phyloP scores from a whole-genome alignment of 2,888 invertebrate genomes.

The Rosalia funebris region DNA sequence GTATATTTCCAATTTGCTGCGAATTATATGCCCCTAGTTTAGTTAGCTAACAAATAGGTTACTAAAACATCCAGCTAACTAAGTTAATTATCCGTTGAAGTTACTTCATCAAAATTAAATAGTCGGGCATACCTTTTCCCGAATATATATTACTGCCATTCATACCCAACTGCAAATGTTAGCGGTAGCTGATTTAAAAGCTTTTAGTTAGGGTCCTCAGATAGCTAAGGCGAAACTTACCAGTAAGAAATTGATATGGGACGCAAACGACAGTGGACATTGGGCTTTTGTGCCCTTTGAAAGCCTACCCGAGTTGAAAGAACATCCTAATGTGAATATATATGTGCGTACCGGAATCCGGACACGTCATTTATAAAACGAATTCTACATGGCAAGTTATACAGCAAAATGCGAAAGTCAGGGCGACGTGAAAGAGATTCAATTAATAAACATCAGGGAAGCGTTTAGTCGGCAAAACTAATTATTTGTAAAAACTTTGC shows the following conservation, averaged over 20 bases:
- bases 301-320: slow-evolving; percentile 10
- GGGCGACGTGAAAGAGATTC: background rate
- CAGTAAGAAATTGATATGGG: slow-evolving; percentile 12
- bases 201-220: slow-evolving; percentile 4
- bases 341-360: slow-evolving; percentile 8
- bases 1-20: too few species aligned
- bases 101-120: slow-evolving; percentile 13
- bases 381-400: background rate
- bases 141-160: slow-evolving; percentile 11
- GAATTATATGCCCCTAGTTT: too few species aligned
- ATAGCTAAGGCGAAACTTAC: slow-evolving; percentile 9
- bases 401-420: background rate
- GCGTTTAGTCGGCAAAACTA: too few species aligned
- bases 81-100: slow-evolving; percentile 6
- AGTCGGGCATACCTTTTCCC: slow-evolving; percentile 6
- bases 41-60: too few species aligned
- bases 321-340: slow-evolving; percentile 16
- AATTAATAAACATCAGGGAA: background rate
- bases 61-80: background rate
- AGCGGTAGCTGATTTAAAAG: slow-evolving; percentile 13
- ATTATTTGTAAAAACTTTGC: too few species aligned
- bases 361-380: background rate
- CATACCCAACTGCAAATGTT: slow-evolving; percentile 4
- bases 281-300: slow-evolving; percentile 9
- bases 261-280: slow-evolving; percentile 13